Base-by-base conservation (phyloP, 2,113 vertebrate genomes). In the Crotophaga sulcirostris region DNA sequence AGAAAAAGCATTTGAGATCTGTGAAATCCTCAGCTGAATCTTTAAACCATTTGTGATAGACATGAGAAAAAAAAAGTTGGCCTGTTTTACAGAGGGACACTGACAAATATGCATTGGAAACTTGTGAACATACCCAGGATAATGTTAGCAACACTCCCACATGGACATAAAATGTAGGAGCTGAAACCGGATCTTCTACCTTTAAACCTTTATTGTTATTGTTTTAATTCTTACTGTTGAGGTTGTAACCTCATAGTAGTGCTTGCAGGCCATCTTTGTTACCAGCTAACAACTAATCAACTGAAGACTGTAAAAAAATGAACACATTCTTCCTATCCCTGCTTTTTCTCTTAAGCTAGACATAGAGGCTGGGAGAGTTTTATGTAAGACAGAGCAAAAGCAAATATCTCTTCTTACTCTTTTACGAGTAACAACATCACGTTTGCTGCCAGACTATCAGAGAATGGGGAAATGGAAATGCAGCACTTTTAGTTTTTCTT, bases 381-480 rank as follows among this genome's bases (percentile, higher is more conserved):
- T 33, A 58, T 24, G 13, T 38, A 73, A 76, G 36, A 29, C 24
- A 90, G 26, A 92, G 21, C 13, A 69, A 88, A 84, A 60, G 28
- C 8, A 74, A 83, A 5, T 80, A 52, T 42, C 59, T 77, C 3
- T 62, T 91, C 40, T 69, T 69, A 54, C 16, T 36, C 42, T 79
- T 94, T 84, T 42, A 69, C 23, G 21, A 66, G 36, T 79, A 58
- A 54, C 12, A 86, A 13, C 12, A 86, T 67, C 60, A 55, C 33
- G 12, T 92, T 92, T 79, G 74, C n/a, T 89, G 47, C 45, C 81
- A 82, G 58, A 45, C 47, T 56, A 44, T 74, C 56, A 68, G 44
- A 64, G 68, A 97, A 91, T 6, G 45, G 59, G 55, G 90, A 97
- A 96, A 79, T 77, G 55, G 89, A 89, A 96, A 97, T 52, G 74